Base-by-base conservation (phyloP, 2,888 invertebrate genomes). In the Amphipyra berbera region DNA sequence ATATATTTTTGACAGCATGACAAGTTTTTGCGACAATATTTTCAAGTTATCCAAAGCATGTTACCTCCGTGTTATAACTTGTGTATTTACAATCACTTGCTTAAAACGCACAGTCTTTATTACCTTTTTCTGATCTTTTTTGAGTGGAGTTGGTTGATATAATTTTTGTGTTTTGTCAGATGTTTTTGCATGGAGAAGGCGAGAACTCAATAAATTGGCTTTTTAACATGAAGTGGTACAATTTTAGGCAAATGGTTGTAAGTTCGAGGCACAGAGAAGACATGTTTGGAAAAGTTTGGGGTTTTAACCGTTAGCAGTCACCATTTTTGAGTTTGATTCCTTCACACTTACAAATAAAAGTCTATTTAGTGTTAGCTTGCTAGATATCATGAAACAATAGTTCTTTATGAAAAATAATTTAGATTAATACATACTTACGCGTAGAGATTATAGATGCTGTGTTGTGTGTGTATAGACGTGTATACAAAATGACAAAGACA, bases 51-150 rank as follows among this genome's bases (percentile, higher is more conserved):
- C 83, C 81, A 79, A 87, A 87, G 94, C 93, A 93, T 93, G 92
- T 92, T 90, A 91, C 90, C 90, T 90, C 87, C 73, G 78, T 87
- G 86, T 83, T 57, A 77, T 82, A 82, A 81, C 81, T 74, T 74
- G 70, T 83, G 81, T 85, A 84, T 84, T 84, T 90, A 88, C 86
- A 86, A 86, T 85, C 86, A 88, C 88, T 90, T 83, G 90, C 89
- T 91, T 90, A 74, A 56, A 79, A 79, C 74, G 87, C 87, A 84
- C 86, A 80, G 37, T 67, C 59, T 63, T 74, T 45, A 56, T 73
- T 68, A 76, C 49, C 48, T 40, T 70, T 76, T 76, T 74, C 76
- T 72, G 73, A 48, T 41, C 58, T 75, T 71, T 75, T 83, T 81
- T 84, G 77, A 79, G 83, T 87, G 86, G 74, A 75, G 68, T 79